These are phyloP conservation scores for Oligia fasciuncula DNA, from an alignment of 2,888 invertebrate genomes.

Conservation along the genomic window DNA sequence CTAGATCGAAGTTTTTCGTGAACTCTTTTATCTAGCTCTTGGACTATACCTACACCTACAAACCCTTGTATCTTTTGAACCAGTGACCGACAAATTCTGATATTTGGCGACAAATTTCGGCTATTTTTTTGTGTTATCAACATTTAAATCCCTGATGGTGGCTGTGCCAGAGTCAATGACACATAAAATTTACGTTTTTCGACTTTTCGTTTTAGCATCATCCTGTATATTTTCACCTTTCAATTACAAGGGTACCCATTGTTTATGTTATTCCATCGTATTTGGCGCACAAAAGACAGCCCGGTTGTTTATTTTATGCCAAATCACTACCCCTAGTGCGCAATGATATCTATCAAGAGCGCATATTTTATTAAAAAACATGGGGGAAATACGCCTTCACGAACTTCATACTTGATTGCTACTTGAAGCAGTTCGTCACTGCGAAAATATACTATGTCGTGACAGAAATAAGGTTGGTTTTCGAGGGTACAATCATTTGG, in stretches of 20 bases:
- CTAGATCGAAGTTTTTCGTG: no score
- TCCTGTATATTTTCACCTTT: slow-evolving; percentile 80
- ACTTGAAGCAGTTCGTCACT: slow-evolving; percentile 3
- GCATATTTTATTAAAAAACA: slow-evolving; percentile 88
- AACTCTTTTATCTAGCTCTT: no score
- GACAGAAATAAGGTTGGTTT: neutral
- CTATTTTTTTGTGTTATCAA: no score
- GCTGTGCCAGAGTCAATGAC: no score
- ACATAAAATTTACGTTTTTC: neutral
- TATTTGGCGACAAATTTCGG: no score
- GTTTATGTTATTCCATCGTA: slow-evolving; percentile 88
- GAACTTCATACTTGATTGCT: slow-evolving; percentile 54
- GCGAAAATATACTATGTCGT: slow-evolving; percentile 36
- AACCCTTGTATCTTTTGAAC: no score
- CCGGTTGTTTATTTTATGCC: slow-evolving; percentile 87
- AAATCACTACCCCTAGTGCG: slow-evolving; percentile 85
- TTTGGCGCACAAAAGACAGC: slow-evolving; percentile 84
- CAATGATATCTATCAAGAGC: slow-evolving; percentile 85
- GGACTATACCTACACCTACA: no score
- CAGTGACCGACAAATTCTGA: no score
- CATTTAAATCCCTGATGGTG: no score
- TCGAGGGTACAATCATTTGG: slow-evolving; percentile 30
- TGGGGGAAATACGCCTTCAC: slow-evolving; percentile 74
- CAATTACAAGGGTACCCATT: slow-evolving; percentile 76
- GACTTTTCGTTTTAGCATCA: slow-evolving; percentile 57